Percentiles rank a stretch among this genome's conserved stretches.
These are phyloP conservation scores for Spilarctia lutea DNA, from an alignment of 2,888 invertebrate genomes.

Conservation along the genomic window DNA sequence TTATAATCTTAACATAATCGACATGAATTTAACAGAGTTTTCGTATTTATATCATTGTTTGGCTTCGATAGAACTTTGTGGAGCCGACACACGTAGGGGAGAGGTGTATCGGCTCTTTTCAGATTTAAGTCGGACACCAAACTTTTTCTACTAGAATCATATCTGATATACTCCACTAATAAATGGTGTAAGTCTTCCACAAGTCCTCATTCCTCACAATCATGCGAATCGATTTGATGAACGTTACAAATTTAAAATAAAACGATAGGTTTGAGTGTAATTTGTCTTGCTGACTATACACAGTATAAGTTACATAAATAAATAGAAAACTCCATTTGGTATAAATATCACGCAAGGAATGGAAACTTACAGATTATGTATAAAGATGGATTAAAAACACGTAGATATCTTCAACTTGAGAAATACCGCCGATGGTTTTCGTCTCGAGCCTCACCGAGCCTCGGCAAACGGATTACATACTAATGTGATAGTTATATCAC, in stretches of 20 bases:
- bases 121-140: too few species aligned
- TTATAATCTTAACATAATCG: too few species aligned
- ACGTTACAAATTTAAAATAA: background rate
- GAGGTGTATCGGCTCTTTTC: too few species aligned
- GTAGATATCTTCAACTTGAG: constrained; percentile 2
- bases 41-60: too few species aligned
- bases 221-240: too few species aligned
- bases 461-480: constrained; percentile 28
- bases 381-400: constrained; percentile 15
- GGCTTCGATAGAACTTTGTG: too few species aligned
- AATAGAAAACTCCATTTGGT: background rate
- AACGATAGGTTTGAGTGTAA: background rate
- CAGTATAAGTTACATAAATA: background rate
- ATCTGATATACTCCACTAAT: too few species aligned
- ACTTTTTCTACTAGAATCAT: too few species aligned
- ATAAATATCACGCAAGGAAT: background rate
- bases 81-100: too few species aligned
- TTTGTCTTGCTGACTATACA: background rate
- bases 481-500: constrained; percentile 39
- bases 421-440: constrained; percentile 16
- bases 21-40: too few species aligned
- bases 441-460: constrained; percentile 12
- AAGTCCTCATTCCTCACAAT: too few species aligned
- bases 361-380: background rate
- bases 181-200: too few species aligned